These are phyloP conservation scores for Hirudo medicinalis DNA, from an alignment of 1,140 invertebrate genomes.

Conservation along the genomic window DNA sequence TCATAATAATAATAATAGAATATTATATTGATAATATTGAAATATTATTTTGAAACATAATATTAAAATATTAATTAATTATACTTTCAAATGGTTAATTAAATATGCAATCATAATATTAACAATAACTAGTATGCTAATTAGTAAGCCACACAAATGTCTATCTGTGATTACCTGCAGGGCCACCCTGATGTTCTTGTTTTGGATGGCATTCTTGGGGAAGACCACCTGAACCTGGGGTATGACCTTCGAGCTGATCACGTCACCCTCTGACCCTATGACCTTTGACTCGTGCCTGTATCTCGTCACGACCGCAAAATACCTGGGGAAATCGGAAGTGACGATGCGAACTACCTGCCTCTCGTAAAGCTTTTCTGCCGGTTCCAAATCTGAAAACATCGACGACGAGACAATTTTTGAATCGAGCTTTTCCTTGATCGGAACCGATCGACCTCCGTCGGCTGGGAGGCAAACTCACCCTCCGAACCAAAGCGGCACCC, in stretches of 20 bases:
- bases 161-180: slow-evolving; percentile 14
- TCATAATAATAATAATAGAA: no score
- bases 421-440: not conserved
- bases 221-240: slow-evolving; percentile 92
- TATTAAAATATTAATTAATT: no score
- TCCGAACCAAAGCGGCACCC: not conserved
- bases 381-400: slow-evolving; percentile 14
- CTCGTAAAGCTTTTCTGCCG: slow-evolving; percentile 57
- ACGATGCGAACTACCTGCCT: slow-evolving; percentile 78
- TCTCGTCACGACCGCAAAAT: slow-evolving; percentile 86
- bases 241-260: slow-evolving; percentile 88
- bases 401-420: not conserved
- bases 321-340: slow-evolving; percentile 90
- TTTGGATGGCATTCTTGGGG: slow-evolving; percentile 86
- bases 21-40: no score
- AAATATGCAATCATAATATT: no score
- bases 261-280: slow-evolving; percentile 89
- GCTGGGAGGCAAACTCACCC: not conserved
- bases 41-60: no score
- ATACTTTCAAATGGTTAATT: no score
- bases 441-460: not conserved
- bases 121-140: not conserved
- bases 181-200: slow-evolving; percentile 58
- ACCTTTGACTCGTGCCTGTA: slow-evolving; percentile 89
- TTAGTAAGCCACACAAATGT: not conserved